Conservation (phyloP, 2,113 vertebrate genomes). For the Gallinago jamesoni region DNA sequence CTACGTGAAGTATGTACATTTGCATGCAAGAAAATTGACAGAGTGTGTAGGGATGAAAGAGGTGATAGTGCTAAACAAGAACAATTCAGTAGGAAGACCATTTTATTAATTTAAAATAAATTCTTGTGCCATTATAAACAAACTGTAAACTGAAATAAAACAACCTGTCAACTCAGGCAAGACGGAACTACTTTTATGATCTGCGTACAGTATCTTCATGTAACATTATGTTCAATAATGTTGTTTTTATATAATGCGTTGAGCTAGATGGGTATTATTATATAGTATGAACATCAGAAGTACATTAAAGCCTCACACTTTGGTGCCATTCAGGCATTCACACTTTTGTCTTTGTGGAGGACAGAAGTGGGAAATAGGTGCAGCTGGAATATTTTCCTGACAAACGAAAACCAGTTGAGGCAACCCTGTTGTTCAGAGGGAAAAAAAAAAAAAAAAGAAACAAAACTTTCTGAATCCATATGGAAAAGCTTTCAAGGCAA, state of each 20-base stretch:
- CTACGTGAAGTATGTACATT: background rate
- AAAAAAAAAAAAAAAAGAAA: background rate
- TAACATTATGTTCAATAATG: background rate
- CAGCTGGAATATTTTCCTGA: background rate
- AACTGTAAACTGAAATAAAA: background rate
- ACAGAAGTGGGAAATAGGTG: background rate
- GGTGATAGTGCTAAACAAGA: background rate
- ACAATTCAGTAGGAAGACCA: background rate
- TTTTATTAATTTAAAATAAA: background rate
- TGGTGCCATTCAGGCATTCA: background rate
- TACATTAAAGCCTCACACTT: background rate
- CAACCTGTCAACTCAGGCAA: background rate
- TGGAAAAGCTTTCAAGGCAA: background rate
- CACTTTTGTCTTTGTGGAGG: background rate
- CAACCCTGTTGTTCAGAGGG: background rate
- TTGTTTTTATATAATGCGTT: background rate
- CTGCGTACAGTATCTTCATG: background rate
- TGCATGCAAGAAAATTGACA: background rate
- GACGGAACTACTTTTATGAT: background rate
- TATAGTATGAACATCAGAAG: background rate
- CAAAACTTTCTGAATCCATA: background rate
- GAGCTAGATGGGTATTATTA: background rate
- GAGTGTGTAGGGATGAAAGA: background rate
- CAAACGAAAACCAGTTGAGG: background rate
- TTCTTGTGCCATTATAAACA: background rate